A percentile compares a stretch with the other conserved stretches of the same genome.
phyloP scores from a whole-genome alignment of 2,113 vertebrate genomes.

The Dipodomys spectabilis region DNA sequence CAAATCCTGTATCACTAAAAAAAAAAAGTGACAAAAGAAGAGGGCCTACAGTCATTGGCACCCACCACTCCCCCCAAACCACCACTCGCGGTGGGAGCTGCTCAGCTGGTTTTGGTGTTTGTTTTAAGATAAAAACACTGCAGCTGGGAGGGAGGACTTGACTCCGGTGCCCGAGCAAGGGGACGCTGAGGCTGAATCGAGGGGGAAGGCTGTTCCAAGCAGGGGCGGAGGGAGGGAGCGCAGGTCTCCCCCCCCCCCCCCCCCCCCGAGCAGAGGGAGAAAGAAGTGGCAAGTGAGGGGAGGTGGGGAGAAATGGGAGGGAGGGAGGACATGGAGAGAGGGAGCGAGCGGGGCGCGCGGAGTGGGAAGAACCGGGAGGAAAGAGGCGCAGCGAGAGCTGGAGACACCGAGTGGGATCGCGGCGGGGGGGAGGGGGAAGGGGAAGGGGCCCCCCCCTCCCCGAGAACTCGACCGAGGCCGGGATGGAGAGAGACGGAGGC shows the following conservation, averaged over 20 bases:
- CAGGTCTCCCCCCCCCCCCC: background rate
- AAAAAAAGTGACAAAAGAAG: too few species aligned
- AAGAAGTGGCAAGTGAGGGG: background rate
- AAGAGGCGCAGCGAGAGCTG: background rate
- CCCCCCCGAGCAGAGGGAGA: background rate
- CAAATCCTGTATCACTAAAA: too few species aligned
- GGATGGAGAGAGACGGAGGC: conserved; percentile 51
- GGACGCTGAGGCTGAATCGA: background rate
- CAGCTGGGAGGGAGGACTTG: conserved; percentile 25
- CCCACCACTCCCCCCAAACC: background rate
- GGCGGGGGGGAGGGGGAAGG: background rate
- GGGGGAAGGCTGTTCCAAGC: background rate
- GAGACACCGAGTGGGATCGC: background rate
- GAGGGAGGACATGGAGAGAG: conserved; percentile 58
- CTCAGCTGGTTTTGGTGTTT: background rate
- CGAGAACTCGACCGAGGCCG: background rate
- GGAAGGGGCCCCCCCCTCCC: background rate
- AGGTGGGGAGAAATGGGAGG: background rate
- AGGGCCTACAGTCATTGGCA: background rate
- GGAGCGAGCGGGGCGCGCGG: background rate
- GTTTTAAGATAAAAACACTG: background rate
- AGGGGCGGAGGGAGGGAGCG: background rate
- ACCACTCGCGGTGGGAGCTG: background rate
- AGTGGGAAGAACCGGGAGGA: background rate
- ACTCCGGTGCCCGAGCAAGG: conserved; percentile 38